Conservation (phyloP, 2,797 vertebrate genomes). For the Sylvia borin region DNA sequence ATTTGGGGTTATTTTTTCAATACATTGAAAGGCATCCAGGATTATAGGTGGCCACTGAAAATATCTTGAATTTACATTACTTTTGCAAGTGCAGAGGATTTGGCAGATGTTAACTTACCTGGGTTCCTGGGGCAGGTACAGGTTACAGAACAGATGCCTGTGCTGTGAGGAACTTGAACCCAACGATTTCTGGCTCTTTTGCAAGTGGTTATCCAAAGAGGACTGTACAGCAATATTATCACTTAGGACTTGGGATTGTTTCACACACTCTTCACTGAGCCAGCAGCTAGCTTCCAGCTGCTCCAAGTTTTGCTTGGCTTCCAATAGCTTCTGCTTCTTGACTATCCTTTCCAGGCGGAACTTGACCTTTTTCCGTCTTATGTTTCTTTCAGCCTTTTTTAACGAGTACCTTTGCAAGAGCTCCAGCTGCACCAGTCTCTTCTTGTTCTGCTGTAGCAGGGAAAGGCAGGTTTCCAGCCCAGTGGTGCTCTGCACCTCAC, state of each 20-base stretch:
- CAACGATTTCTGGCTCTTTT: background rate
- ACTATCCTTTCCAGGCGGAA: slow-evolving; percentile 88
- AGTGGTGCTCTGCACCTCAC: slow-evolving; percentile 37
- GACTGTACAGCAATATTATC: background rate
- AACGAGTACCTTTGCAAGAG: slow-evolving; percentile 81
- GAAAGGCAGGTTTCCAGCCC: slow-evolving; percentile 47
- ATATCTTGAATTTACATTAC: background rate
- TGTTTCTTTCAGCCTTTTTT: slow-evolving; percentile 79
- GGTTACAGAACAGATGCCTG: background rate
- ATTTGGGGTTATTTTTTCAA: background rate
- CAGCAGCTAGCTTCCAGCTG: slow-evolving; percentile 80
- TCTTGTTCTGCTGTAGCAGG: slow-evolving; percentile 76
- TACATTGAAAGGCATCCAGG: background rate
- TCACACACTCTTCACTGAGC: slow-evolving; percentile 58
- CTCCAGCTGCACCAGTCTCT: slow-evolving; percentile 84
- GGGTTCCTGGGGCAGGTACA: background rate
- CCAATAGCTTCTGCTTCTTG: slow-evolving; percentile 87
- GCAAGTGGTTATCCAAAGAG: background rate
- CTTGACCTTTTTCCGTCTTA: slow-evolving; percentile 81
- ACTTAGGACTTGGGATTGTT: background rate
- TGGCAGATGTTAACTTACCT: slow-evolving; percentile 9
- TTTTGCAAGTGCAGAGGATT: background rate
- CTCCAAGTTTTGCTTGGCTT: slow-evolving; percentile 87
- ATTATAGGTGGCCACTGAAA: background rate
- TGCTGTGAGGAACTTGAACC: slow-evolving; percentile 31